Conservation (phyloP, 2,797 vertebrate genomes). For the Gila robusta region DNA sequence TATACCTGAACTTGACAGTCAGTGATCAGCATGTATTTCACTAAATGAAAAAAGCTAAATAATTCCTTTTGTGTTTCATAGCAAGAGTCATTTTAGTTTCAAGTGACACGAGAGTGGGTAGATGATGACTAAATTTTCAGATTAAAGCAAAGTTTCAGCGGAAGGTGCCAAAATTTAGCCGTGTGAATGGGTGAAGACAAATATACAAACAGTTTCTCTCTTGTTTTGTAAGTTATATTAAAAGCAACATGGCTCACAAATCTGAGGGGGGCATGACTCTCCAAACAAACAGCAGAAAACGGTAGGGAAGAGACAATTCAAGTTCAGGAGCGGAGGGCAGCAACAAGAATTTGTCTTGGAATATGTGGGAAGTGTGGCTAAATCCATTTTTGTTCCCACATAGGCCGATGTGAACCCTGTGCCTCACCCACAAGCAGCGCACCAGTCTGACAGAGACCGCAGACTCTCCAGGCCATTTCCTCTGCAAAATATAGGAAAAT, state of each 20-base stretch:
- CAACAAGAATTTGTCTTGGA: conserved; percentile 45
- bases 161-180: neutral
- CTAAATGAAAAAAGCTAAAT: neutral
- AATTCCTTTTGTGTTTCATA: neutral
- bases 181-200: conserved; percentile 3
- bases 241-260: neutral
- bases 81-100: neutral
- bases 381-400: conserved; percentile 70
- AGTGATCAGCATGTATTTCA: neutral
- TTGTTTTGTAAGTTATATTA: neutral
- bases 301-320: neutral
- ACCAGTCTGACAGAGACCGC: conserved; percentile 49
- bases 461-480: conserved; percentile 75
- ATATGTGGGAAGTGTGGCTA: conserved; percentile 76
- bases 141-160: neutral
- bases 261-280: neutral
- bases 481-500: conserved; percentile 70
- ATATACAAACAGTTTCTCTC: neutral
- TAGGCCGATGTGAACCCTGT: conserved; percentile 72
- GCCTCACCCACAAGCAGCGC: conserved; percentile 70
- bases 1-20: neutral
- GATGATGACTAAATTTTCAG: neutral
- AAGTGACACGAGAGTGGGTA: conserved; percentile 14
- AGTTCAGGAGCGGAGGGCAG: conserved; percentile 36
- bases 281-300: conserved; percentile 29